phyloP scores from a whole-genome alignment of 2,888 invertebrate genomes.

The Dasysyrphus tricinctus region DNA sequence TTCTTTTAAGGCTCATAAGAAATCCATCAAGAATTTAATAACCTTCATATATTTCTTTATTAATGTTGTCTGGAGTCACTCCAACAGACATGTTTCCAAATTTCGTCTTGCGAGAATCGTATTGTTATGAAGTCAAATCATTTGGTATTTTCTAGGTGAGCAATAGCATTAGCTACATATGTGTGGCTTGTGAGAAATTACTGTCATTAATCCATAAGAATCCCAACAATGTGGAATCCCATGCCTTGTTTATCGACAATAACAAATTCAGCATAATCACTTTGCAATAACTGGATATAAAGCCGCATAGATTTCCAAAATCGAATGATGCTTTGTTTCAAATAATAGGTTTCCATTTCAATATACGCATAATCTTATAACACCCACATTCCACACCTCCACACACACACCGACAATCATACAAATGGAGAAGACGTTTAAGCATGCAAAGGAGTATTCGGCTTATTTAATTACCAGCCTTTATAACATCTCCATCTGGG shows the following conservation, averaged over 20 bases:
- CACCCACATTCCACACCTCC: neutral
- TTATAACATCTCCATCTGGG: constrained; percentile 14
- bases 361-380: constrained; percentile 15
- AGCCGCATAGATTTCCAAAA: neutral
- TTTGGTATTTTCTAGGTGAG: neutral
- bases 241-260: neutral
- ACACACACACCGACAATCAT: neutral
- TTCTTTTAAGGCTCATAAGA: too few relatives aligned
- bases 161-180: too few relatives aligned
- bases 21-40: too few relatives aligned
- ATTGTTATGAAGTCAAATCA: neutral
- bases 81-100: neutral
- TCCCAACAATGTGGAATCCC: neutral
- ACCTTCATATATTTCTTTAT: too few relatives aligned
- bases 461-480: constrained; percentile 18
- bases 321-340: constrained; percentile 9
- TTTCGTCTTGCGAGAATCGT: neutral
- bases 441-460: constrained; percentile 17
- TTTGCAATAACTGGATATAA: constrained; percentile 21
- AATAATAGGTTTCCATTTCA: constrained; percentile 25
- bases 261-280: constrained; percentile 6
- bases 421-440: neutral
- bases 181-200: neutral
- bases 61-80: neutral
- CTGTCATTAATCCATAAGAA: neutral